phyloP scores from a whole-genome alignment of 2,797 vertebrate species.

The Sitta carolinensis region DNA sequence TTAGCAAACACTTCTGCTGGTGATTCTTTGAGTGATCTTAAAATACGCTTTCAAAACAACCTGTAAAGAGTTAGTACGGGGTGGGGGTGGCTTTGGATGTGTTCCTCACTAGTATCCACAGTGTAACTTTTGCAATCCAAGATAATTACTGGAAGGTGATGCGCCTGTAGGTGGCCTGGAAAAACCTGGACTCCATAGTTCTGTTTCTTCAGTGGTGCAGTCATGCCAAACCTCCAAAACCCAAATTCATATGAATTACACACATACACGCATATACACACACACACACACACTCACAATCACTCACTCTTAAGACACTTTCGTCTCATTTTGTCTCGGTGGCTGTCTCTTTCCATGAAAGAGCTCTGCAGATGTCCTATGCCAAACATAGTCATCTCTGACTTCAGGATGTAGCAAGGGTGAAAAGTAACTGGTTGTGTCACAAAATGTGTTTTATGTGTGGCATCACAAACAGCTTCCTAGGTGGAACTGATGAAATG shows the following conservation, averaged over 20 bases:
- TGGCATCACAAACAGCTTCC: background rate
- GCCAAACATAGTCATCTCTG: background rate
- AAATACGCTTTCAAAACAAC: fast-evolving
- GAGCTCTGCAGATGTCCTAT: background rate
- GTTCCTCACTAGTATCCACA: background rate
- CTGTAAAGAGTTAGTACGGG: background rate
- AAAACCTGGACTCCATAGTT: background rate
- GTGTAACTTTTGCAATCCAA: background rate
- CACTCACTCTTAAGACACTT: background rate
- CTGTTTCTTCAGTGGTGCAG: background rate
- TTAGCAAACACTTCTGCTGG: background rate
- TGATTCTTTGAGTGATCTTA: background rate
- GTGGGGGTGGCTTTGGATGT: fast-evolving
- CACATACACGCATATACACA: fast-evolving
- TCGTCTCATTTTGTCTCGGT: background rate
- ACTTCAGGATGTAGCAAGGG: background rate
- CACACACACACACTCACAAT: background rate
- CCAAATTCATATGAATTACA: fast-evolving
- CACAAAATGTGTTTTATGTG: background rate
- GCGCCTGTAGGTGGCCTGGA: background rate
- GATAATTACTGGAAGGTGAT: background rate
- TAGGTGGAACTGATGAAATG: background rate
- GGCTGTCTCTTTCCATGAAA: background rate
- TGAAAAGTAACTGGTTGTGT: background rate
- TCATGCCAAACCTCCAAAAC: background rate